Evolutionary conservation across 1,140 invertebrate genomes (phyloP).

Genomic region (Bombus ignitus): DNA sequence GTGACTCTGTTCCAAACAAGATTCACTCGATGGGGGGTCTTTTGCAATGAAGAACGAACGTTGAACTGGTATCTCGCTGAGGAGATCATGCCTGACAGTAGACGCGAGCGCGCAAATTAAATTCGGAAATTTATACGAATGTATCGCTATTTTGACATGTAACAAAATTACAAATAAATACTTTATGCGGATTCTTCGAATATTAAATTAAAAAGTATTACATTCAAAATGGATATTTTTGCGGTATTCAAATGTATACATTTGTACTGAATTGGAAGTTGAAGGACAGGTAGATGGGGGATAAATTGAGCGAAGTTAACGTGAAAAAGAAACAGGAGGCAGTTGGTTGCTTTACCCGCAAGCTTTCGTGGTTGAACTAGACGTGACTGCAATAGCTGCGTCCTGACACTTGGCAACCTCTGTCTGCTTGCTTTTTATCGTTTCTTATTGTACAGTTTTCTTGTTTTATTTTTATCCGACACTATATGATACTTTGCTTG

Average conservation of each 20-base stretch:
- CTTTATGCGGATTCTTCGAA: neutral
- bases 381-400: constrained; percentile 74
- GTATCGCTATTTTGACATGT: neutral
- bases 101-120: constrained; percentile 7
- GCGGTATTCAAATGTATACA: neutral
- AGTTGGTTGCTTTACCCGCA: constrained; percentile 51
- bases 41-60: constrained; percentile 56
- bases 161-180: neutral
- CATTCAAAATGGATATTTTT: neutral
- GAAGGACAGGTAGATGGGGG: constrained; percentile 27
- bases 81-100: neutral
- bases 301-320: constrained; percentile 69
- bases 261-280: neutral
- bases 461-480: neutral
- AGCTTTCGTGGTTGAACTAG: constrained; percentile 55
- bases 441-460: constrained; percentile 11
- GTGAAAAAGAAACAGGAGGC: constrained; percentile 65
- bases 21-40: constrained; percentile 65
- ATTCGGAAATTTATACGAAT: constrained; percentile 25
- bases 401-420: constrained; percentile 33
- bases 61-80: constrained; percentile 34
- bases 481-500: neutral
- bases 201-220: neutral
- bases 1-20: constrained; percentile 67
- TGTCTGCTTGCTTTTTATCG: constrained; percentile 8